Conservation (phyloP, 2,888 invertebrate genomes). For the Eupithecia pulchellata region DNA sequence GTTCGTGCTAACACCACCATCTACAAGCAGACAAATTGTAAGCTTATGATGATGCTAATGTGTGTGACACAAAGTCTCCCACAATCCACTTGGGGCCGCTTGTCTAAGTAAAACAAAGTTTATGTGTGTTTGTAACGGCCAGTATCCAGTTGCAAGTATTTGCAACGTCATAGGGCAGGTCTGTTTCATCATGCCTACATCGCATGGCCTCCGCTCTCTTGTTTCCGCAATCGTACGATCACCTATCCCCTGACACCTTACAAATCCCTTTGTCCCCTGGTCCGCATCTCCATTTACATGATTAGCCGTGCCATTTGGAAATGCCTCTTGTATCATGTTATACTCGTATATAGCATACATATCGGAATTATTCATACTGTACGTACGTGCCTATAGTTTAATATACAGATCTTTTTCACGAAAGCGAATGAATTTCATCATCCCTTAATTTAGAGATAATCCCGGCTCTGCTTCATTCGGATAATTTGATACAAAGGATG, state of each 20-base stretch:
- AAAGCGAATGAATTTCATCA: not conserved
- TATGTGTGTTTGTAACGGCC: constrained; percentile 33
- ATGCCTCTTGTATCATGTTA: not conserved
- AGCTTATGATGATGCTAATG: not conserved
- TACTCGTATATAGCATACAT: no score
- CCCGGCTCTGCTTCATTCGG: not conserved
- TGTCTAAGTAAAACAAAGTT: constrained; percentile 42
- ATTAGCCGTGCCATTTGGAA: constrained; percentile 9
- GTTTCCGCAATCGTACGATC: constrained; percentile 79
- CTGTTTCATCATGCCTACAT: constrained; percentile 66
- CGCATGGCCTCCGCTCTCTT: constrained; percentile 62
- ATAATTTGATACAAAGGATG: not conserved
- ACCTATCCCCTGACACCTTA: constrained; percentile 61
- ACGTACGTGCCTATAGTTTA: no score
- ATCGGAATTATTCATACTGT: not conserved
- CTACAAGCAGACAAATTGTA: constrained; percentile 1
- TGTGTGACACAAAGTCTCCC: constrained; percentile 6
- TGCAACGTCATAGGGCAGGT: constrained; percentile 62
- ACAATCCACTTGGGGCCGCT: constrained; percentile 26
- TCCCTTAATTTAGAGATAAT: not conserved
- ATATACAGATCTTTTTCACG: not conserved
- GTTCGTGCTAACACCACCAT: not conserved
- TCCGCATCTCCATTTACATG: constrained; percentile 30
- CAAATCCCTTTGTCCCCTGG: constrained; percentile 49
- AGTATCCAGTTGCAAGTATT: constrained; percentile 38